Conservation (phyloP, 2,113 vertebrate species). For the Mus musculus region GRCm39 chrX:47648001-47648500, state of each 20-base stretch:
- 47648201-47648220: slow-evolving; percentile 20
- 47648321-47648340: too few relatives aligned
- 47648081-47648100: slow-evolving; percentile 21
- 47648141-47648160: background rate
- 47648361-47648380: too few relatives aligned
- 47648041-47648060: slow-evolving; percentile 44
- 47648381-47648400: too few relatives aligned
- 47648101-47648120: background rate
- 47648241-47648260: background rate
- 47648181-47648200: background rate
- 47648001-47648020: slow-evolving; percentile 99
- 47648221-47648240: slow-evolving; percentile 33
- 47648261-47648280: too few relatives aligned
- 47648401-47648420: too few relatives aligned
- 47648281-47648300: too few relatives aligned
- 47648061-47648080: slow-evolving; percentile 31
- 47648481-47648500: slow-evolving; percentile 27
- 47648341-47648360: too few relatives aligned
- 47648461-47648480: background rate
- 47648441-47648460: slow-evolving; percentile 42
- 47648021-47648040: slow-evolving; percentile 84
- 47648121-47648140: background rate
- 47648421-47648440: too few relatives aligned
- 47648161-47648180: background rate
- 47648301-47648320: too few relatives aligned